phyloP scores from a whole-genome alignment of 2,888 invertebrate genomes.

The Campaea margaritaria region DNA sequence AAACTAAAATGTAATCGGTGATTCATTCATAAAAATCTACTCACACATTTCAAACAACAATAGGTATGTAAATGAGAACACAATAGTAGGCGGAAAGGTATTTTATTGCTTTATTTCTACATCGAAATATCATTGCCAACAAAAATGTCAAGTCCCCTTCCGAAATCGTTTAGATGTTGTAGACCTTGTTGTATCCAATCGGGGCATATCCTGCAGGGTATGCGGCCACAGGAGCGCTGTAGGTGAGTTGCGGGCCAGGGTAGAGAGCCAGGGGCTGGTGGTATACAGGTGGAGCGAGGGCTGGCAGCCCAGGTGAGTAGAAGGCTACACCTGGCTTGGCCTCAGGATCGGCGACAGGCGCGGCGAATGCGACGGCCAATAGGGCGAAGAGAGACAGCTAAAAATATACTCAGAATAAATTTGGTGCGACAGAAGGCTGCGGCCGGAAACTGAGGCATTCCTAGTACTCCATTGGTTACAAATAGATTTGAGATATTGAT shows the following conservation, averaged over 20 bases:
- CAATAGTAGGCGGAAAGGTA: constrained; percentile 50
- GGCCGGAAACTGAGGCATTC: no score
- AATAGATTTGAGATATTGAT: no score
- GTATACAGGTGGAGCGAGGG: constrained; percentile 32
- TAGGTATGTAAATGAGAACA: constrained; percentile 8
- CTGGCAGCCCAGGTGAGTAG: constrained; percentile 36
- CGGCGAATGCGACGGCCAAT: constrained; percentile 55
- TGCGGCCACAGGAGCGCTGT: constrained; percentile 31
- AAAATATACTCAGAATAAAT: no score
- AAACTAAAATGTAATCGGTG: background rate
- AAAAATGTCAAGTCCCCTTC: constrained; percentile 2
- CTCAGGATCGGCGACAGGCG: constrained; percentile 56
- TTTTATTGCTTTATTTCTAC: constrained; percentile 47
- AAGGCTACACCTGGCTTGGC: constrained; percentile 31
- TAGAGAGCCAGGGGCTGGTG: constrained; percentile 43
- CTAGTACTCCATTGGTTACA: no score
- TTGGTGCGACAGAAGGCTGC: no score
- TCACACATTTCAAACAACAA: background rate
- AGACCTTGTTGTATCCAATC: constrained; percentile 54
- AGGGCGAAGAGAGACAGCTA: constrained; percentile 52
- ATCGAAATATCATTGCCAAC: constrained; percentile 16
- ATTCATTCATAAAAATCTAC: constrained; percentile 1
- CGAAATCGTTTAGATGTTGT: constrained; percentile 38
- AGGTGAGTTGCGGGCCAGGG: constrained; percentile 45
- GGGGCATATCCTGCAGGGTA: constrained; percentile 39